Percentiles rank a stretch among this genome's conserved stretches.
These are phyloP conservation scores for Potorous gilbertii DNA, from an alignment of 2,797 vertebrate species.

Conservation along the genomic window DNA sequence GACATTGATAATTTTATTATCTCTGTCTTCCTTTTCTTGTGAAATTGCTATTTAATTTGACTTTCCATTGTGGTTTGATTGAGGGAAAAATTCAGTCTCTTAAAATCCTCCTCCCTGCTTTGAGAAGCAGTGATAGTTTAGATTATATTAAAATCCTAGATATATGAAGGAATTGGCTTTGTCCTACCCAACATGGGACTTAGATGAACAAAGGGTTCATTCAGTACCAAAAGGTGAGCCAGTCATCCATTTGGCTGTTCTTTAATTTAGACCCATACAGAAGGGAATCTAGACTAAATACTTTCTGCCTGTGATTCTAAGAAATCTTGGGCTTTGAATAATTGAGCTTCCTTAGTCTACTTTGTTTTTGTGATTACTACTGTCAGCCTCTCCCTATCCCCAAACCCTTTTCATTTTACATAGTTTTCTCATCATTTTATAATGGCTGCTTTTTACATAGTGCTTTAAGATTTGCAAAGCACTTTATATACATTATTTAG, in stretches of 20 bases:
- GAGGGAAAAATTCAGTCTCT: background rate
- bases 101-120: background rate
- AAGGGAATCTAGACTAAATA: too few species aligned
- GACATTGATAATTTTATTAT: background rate
- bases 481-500: too few species aligned
- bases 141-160: too few species aligned
- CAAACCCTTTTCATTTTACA: background rate
- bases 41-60: background rate
- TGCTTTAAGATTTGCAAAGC: too few species aligned
- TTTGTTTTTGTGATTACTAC: constrained; percentile 10
- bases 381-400: background rate
- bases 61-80: background rate
- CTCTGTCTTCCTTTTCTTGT: background rate
- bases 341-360: background rate
- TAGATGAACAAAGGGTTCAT: background rate
- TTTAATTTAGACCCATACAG: background rate
- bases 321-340: background rate
- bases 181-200: too few species aligned
- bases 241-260: background rate
- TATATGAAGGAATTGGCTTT: background rate
- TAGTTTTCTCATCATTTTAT: background rate
- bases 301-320: background rate
- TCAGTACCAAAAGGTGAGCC: background rate
- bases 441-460: too few species aligned
- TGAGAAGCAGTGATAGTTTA: too few species aligned